Conservation (phyloP, 2,888 invertebrate species). For the Scelioninae gen. 1 region DNA sequence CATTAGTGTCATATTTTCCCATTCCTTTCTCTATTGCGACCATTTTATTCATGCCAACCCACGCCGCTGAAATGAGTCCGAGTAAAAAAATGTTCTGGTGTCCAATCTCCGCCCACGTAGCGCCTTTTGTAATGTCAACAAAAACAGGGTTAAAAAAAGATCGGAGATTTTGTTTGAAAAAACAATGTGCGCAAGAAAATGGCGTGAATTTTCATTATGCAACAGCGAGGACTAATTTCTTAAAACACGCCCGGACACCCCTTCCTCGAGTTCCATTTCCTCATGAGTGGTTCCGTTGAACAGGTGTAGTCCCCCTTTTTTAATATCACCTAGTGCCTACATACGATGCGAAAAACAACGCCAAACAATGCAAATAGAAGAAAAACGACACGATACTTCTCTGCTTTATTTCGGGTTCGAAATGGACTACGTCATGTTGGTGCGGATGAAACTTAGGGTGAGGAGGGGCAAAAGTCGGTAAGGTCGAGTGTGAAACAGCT, state of each 20-base stretch:
- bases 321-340: slow-evolving; percentile 82
- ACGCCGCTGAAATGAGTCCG: slow-evolving; percentile 7
- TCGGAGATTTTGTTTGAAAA: slow-evolving; percentile 15
- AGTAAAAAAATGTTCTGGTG: slow-evolving; percentile 3
- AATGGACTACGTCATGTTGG: slow-evolving; percentile 51
- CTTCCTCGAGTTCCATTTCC: slow-evolving; percentile 78
- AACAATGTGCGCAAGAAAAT: slow-evolving; percentile 13
- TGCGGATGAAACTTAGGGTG: slow-evolving; percentile 16
- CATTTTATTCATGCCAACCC: slow-evolving; percentile 2
- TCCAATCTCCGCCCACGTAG: slow-evolving; percentile 20
- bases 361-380: too few relatives aligned
- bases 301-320: slow-evolving; percentile 73
- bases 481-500: slow-evolving; percentile 68
- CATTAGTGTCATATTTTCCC: neutral
- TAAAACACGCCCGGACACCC: slow-evolving; percentile 71
- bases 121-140: slow-evolving; percentile 22
- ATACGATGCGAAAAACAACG: slow-evolving; percentile 72
- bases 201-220: slow-evolving; percentile 38
- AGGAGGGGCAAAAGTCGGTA: slow-evolving; percentile 54
- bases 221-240: slow-evolving; percentile 78
- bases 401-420: slow-evolving; percentile 58
- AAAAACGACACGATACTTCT: slow-evolving; percentile 33
- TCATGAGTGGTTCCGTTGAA: slow-evolving; percentile 75
- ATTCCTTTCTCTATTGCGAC: neutral
- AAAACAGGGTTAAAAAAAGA: slow-evolving; percentile 36